Conservation (phyloP, 1,140 invertebrate genomes). For the Rhyacophila brunnea region DNA sequence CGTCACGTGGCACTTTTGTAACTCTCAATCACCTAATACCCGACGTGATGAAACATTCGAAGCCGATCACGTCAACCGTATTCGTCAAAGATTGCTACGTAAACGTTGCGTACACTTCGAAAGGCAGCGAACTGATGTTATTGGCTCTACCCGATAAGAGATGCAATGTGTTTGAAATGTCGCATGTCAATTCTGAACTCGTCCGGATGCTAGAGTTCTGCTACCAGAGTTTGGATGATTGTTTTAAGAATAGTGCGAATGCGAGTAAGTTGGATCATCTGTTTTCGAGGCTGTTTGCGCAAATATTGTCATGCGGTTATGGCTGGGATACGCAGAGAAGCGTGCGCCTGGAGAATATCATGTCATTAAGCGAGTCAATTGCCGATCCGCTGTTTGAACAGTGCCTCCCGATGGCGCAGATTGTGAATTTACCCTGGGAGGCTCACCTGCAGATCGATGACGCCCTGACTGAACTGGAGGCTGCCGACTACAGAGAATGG, state of each 20-base stretch:
- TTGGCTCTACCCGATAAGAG: conserved; percentile 51
- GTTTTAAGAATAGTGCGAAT: conserved; percentile 48
- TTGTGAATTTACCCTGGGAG: conserved; percentile 68
- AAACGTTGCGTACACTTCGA: conserved; percentile 58
- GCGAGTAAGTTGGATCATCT: conserved; percentile 54
- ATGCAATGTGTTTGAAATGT: conserved; percentile 51
- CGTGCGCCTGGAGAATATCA: conserved; percentile 25
- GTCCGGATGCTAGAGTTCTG: conserved; percentile 54
- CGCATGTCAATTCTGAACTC: conserved; percentile 50
- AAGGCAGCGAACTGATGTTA: conserved; percentile 56
- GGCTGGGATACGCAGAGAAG: conserved; percentile 29
- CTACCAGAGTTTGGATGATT: conserved; percentile 52
- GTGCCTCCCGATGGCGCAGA: conserved; percentile 51
- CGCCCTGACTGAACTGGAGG: conserved; percentile 75
- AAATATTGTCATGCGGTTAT: conserved; percentile 42
- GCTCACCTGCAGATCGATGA: conserved; percentile 76
- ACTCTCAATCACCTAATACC: conserved; percentile 67
- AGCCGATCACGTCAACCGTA: conserved; percentile 58
- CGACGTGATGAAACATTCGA: conserved; percentile 57
- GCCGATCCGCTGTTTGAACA: conserved; percentile 30
- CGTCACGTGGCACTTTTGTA: conserved; percentile 64
- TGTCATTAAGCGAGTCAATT: conserved; percentile 39
- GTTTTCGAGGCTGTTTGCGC: conserved; percentile 55
- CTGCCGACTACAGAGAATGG: conserved; percentile 80
- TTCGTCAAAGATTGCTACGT: conserved; percentile 53